Base-by-base conservation (phyloP, 2,113 vertebrate genomes). In the Mastomys natalensis region DNA sequence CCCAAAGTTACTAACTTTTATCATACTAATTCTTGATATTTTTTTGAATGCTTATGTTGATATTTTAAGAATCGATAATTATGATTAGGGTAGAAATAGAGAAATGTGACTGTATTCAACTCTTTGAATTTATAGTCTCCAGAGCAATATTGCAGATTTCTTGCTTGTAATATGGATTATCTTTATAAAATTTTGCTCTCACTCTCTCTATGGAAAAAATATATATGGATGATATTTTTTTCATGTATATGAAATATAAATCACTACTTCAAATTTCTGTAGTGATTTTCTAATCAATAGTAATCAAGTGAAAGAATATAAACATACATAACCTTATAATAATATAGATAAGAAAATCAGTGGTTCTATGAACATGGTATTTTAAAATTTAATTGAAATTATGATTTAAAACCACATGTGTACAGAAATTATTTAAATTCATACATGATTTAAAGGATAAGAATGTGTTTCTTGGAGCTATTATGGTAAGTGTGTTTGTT, bases 371-470 rank as follows among this genome's bases (percentile, higher is more conserved):
- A 64, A 5, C 8, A 81, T 64, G 5, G 0, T 37, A 45, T 22
- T 91, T 89, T 80, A 90, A 58, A 15, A 77, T 94, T 85, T 92
- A 0, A 77, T 58, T 87, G 70, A 95, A 88, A 81, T 80, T 45
- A 76, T 55, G 1, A 26, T 66, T 96, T 53, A 82, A 91, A 92
- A n/a, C 15, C 10, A 81, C 1, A 86, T 31, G 2, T 51, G 62
- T 40, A n/a, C 6, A 89, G 4, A 89, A 80, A 0, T 70, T 70
- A 66, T 77, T 92, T 7, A 94, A 96, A 90, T 51, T 1, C 3
- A 31, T 60, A 53, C 15, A 55, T 74, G 43, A 82, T 40, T 24
- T 45, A 45, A 85, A 31, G 3, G 2, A 11, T 85, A 48, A 12
- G 2, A 90, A 45, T 85, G 3, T 60, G 9, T 80, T 95, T 94